These are phyloP conservation scores for Drosophila fulvimacula DNA, from an alignment of 2,888 invertebrate species.

Conservation along the genomic window DNA sequence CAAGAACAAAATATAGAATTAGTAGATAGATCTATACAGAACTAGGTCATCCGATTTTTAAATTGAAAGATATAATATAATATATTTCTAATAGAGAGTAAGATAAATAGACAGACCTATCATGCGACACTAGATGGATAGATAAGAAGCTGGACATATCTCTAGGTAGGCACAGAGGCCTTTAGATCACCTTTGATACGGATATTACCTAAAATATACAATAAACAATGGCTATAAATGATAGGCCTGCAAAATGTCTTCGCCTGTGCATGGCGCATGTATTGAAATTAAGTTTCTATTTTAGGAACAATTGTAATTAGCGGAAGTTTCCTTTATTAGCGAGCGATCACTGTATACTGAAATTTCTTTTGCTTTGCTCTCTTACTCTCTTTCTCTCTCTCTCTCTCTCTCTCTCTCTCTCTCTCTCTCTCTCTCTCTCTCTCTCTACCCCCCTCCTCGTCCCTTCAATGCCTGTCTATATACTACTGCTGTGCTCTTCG, in stretches of 20 bases:
- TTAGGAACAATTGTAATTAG: constrained; percentile 10
- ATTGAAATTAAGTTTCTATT: neutral
- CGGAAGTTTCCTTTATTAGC: constrained; percentile 9
- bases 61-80: neutral
- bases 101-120: neutral
- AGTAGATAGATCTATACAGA: neutral
- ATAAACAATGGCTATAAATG: neutral
- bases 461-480: constrained; percentile 5
- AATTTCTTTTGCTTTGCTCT: constrained; percentile 9
- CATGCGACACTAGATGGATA: neutral
- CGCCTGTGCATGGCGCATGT: neutral
- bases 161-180: neutral
- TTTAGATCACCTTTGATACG: neutral
- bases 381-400: too few species aligned
- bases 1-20: neutral
- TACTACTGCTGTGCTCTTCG: constrained; percentile 17
- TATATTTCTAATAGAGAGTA: neutral
- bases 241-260: neutral
- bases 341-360: constrained; percentile 16
- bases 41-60: neutral
- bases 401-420: constrained; percentile 5
- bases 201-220: neutral
- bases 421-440: constrained; percentile 3
- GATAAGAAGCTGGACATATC: neutral
- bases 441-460: constrained; percentile 5